Evolutionary conservation across 1,140 invertebrate genomes (phyloP), one percentile per base, ranked within the genome.

Genomic region (Triops cancriformis): DNA sequence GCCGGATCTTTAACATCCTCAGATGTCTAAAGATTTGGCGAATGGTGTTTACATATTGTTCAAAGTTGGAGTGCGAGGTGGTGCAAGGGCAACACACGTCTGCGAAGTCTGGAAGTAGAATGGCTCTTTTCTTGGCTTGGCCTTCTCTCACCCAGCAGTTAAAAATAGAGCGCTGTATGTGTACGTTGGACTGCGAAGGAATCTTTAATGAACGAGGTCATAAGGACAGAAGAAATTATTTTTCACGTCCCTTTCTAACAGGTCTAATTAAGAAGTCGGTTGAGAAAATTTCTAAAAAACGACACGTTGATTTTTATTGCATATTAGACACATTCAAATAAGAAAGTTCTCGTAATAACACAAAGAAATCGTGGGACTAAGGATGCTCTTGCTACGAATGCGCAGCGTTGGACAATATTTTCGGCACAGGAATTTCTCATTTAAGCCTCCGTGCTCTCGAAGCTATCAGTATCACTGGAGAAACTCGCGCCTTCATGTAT

Each of bases 41-140:
- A 64, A 64, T 23, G 23, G 2, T 64, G 51, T 64, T 64, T 64
- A 64, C 51, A 64, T 64, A 64, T 64, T 64, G 51, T 23, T 64
- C 51, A 64, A 64, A 64, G 14, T 64, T 64, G 9, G 23, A 64
- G 51, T 64, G 51, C 51, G 51, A 64, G 51, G 51, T 64, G 51
- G 51, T 64, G 23, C 10, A 64, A 64, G 51, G 51, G 51, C 51
- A 64, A 64, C 51, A 64, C 51, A 64, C 51, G 51, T 64, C 51
- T 18, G 51, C 18, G 31, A 23, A 64, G 51, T 64, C 51, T 64
- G 51, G 51, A 64, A 64, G 51, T 64, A 64, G 51, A 64, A 18
- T 64, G 51, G 51, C 51, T 64, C 51, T 64, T 64, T 64, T 64
- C 51, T 64, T 64, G 51, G 51, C 51, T 64, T 64, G 51, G 51